These are phyloP conservation scores for Fistularia commersonii DNA, from an alignment of 2,797 vertebrate species.

Conservation along the genomic window DNA sequence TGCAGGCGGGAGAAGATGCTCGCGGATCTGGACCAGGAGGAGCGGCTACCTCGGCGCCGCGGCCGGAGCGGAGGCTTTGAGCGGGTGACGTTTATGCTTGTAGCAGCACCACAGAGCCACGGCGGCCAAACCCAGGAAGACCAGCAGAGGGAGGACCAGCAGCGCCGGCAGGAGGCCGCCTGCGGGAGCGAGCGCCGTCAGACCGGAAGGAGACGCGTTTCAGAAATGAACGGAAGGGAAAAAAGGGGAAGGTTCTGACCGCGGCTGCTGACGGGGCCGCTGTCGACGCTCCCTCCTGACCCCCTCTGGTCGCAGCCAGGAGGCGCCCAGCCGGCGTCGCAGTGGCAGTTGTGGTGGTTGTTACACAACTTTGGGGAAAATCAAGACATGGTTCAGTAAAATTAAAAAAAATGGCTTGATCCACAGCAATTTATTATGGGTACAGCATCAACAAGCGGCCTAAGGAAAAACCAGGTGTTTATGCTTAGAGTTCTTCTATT, in stretches of 20 bases:
- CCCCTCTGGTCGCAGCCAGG: slow-evolving; percentile 82
- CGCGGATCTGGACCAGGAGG: background rate
- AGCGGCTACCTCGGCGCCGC: slow-evolving; percentile 43
- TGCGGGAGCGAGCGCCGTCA: slow-evolving; percentile 17
- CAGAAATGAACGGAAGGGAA: background rate
- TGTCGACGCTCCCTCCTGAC: slow-evolving; percentile 89
- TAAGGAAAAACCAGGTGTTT: no score
- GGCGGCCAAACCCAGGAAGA: slow-evolving; percentile 49
- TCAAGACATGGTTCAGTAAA: background rate
- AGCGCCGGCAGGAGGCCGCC: slow-evolving; percentile 54
- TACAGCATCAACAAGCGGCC: no score
- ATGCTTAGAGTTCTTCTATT: no score
- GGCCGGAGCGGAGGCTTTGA: slow-evolving; percentile 51
- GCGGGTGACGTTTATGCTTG: slow-evolving; percentile 57
- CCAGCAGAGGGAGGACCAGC: slow-evolving; percentile 50
- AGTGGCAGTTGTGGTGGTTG: slow-evolving; percentile 93
- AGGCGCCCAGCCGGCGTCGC: slow-evolving; percentile 86
- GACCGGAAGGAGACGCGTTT: background rate
- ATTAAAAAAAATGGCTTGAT: no score
- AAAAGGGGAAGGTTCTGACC: slow-evolving; percentile 63
- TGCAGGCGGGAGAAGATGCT: background rate
- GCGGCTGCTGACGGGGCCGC: slow-evolving; percentile 79
- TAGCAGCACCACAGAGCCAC: slow-evolving; percentile 63
- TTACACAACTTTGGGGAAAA: slow-evolving; percentile 68
- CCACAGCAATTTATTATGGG: no score